Conservation (phyloP, 1,140 invertebrate genomes). For the Zaprionus ghesquierei region DNA sequence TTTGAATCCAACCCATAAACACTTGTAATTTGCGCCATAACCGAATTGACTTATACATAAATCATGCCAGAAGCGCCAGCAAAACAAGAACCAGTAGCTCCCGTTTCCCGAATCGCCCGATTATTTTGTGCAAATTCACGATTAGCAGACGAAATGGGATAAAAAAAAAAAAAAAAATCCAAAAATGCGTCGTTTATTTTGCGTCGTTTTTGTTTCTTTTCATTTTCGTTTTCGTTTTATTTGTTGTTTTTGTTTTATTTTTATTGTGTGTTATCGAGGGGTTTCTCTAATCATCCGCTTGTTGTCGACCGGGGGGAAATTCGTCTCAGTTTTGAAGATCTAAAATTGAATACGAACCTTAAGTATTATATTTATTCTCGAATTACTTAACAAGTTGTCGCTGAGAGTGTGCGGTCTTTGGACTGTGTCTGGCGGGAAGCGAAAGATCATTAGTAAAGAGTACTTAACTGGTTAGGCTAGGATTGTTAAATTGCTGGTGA, state of each 20-base stretch:
- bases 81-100: slow-evolving; percentile 38
- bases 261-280: not conserved
- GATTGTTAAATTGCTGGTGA: not conserved
- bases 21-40: slow-evolving; percentile 36
- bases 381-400: slow-evolving; percentile 8
- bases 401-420: not conserved
- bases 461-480: not conserved
- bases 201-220: not conserved
- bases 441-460: not conserved
- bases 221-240: not conserved
- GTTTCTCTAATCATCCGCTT: slow-evolving; percentile 6
- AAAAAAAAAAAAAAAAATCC: slow-evolving; percentile 18
- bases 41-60: slow-evolving; percentile 15
- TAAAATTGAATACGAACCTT: not conserved
- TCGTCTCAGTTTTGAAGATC: not conserved
- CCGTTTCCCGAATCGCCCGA: slow-evolving; percentile 25
- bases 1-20: slow-evolving; percentile 7
- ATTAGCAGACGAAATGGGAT: slow-evolving; percentile 32
- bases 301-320: not conserved
- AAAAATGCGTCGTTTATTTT: slow-evolving; percentile 31
- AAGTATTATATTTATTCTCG: not conserved
- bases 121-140: slow-evolving; percentile 52
- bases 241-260: not conserved
- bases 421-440: not conserved
- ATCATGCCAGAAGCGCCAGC: not conserved